Evolutionary conservation across 2,113 vertebrate genomes (phyloP).

Genomic region (Heterochromis multidens): DNA sequence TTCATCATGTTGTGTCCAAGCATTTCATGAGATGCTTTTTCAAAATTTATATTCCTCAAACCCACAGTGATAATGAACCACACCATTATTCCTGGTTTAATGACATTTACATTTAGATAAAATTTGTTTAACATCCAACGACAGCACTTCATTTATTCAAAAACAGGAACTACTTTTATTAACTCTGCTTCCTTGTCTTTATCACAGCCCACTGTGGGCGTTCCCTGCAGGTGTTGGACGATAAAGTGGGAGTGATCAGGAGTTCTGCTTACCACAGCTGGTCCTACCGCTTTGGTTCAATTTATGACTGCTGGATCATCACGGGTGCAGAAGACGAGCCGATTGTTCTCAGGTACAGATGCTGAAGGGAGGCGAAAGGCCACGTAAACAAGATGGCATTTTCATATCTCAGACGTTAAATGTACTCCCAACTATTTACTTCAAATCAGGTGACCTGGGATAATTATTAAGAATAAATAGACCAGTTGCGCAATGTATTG

Average conservation of each 20-base stretch:
- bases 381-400: neutral
- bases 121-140: neutral
- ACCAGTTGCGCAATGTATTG: neutral
- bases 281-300: conserved; percentile 54
- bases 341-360: conserved; percentile 74
- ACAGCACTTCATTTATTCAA: neutral
- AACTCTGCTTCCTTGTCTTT: neutral
- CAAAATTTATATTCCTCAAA: neutral
- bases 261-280: conserved; percentile 67
- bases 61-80: neutral
- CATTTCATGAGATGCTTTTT: neutral
- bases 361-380: neutral
- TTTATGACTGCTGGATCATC: conserved; percentile 76
- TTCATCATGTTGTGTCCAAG: neutral
- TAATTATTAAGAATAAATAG: neutral
- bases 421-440: neutral
- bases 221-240: conserved; percentile 58
- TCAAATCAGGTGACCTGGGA: neutral
- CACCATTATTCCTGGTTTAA: neutral
- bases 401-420: neutral
- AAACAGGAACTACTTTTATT: neutral
- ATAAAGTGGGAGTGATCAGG: conserved; percentile 68
- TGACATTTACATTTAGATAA: neutral
- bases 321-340: conserved; percentile 58
- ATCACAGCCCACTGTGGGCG: conserved; percentile 65